Evolutionary conservation across 2,113 vertebrate species (phyloP).

Genomic region (Gasterosteus nipponicus): DNA sequence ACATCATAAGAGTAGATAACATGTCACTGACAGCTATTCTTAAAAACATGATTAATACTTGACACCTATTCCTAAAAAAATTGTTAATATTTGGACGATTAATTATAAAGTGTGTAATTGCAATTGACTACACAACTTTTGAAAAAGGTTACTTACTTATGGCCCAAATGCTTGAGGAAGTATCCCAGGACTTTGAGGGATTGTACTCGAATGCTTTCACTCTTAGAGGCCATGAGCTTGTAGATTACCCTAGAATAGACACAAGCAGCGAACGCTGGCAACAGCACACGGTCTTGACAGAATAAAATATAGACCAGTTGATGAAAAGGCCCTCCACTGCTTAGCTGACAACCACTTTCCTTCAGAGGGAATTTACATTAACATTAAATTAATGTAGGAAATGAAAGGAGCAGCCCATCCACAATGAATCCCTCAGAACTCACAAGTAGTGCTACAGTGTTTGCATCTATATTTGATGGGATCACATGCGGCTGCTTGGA

Average conservation of each 20-base stretch:
- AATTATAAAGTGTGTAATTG: constrained; percentile 11
- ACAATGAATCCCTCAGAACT: constrained; percentile 28
- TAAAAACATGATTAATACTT: not conserved
- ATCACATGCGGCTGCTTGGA: constrained; percentile 47
- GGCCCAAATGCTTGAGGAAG: constrained; percentile 96
- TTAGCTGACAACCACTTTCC: constrained; percentile 57
- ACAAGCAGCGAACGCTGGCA: constrained; percentile 46
- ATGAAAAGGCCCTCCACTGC: constrained; percentile 52
- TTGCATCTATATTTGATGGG: constrained; percentile 60
- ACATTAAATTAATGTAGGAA: constrained; percentile 37
- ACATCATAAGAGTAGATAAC: not conserved
- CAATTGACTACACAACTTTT: not conserved
- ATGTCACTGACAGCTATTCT: not conserved
- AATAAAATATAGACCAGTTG: constrained; percentile 33
- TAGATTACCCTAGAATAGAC: constrained; percentile 90
- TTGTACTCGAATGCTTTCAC: constrained; percentile 96
- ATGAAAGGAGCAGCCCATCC: constrained; percentile 37
- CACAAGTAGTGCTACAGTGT: constrained; percentile 34
- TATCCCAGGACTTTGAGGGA: constrained; percentile 96
- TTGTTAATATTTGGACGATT: constrained; percentile 4
- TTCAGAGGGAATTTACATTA: constrained; percentile 58
- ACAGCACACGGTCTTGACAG: constrained; percentile 34
- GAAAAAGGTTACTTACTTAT: constrained; percentile 89
- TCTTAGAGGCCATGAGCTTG: constrained; percentile 95
- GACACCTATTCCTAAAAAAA: not conserved